Evolutionary conservation across 92 coral and sea anemone genomes (phyloP).

Genomic region (Metridium senile): DNA sequence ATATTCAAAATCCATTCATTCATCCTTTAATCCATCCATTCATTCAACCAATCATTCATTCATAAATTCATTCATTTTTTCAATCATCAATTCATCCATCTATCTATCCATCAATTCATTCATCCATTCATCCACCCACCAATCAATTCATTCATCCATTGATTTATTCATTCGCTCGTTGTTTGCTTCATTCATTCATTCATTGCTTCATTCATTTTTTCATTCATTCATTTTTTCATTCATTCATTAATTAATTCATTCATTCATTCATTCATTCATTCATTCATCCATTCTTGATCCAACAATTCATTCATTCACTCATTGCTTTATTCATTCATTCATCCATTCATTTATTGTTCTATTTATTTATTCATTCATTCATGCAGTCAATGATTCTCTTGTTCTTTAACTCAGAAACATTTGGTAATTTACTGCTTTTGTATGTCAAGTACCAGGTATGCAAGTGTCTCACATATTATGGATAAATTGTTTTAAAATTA

Average conservation of each 20-base stretch:
- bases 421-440: constrained; percentile 89
- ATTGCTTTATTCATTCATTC: not conserved
- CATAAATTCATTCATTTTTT: not conserved
- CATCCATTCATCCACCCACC: not conserved
- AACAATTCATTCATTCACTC: not conserved
- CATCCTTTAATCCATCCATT: no score
- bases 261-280: not conserved
- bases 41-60: no score
- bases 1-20: not conserved
- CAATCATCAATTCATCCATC: constrained; percentile 18
- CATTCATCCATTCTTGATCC: not conserved
- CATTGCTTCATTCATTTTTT: not conserved
- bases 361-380: no score
- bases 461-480: no score
- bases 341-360: not conserved
- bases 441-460: constrained; percentile 90
- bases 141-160: no score
- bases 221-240: not conserved
- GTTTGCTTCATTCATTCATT: no score
- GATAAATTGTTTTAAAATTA: no score
- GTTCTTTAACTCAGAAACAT: constrained; percentile 77
- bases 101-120: not conserved
- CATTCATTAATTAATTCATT: no score
- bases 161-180: not conserved
- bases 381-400: not conserved